Conservation (phyloP, 2,113 vertebrate genomes). For the Pyrgilauda ruficollis region DNA sequence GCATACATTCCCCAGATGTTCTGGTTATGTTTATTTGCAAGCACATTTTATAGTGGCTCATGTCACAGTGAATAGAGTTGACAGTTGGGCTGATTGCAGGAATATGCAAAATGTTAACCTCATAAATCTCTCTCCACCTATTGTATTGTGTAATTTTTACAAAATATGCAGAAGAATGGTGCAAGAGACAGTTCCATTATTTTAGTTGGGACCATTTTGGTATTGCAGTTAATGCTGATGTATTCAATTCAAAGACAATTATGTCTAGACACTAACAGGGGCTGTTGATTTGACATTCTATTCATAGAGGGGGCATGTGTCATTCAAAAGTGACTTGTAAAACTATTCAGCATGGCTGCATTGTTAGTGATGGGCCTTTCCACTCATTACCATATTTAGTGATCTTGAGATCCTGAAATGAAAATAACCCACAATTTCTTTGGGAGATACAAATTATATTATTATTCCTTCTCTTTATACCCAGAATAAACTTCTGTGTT, state of each 20-base stretch:
- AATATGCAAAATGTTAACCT: not conserved
- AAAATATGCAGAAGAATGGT: not conserved
- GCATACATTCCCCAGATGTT: not conserved
- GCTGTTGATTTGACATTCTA: not conserved
- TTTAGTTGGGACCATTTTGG: not conserved
- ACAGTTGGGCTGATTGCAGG: not conserved
- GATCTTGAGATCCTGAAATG: not conserved
- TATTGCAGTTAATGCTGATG: not conserved
- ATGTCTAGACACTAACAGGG: not conserved
- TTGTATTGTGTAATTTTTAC: not conserved
- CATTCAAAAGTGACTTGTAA: slow-evolving; percentile 6
- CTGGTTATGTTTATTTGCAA: not conserved
- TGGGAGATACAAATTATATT: not conserved
- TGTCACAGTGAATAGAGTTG: not conserved
- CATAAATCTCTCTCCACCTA: not conserved
- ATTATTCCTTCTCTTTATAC: not conserved
- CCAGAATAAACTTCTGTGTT: not conserved
- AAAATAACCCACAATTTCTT: not conserved
- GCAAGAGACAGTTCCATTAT: not conserved
- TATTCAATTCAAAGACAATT: not conserved
- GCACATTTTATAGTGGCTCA: not conserved
- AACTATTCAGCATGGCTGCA: not conserved
- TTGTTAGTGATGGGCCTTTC: not conserved
- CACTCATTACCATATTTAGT: not conserved
- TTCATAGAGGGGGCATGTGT: not conserved